Percentiles rank a stretch among this genome's conserved stretches.
Evolutionary conservation across 2,888 invertebrate species (phyloP).

Genomic region (Rhabditophanes sp.): DNA sequence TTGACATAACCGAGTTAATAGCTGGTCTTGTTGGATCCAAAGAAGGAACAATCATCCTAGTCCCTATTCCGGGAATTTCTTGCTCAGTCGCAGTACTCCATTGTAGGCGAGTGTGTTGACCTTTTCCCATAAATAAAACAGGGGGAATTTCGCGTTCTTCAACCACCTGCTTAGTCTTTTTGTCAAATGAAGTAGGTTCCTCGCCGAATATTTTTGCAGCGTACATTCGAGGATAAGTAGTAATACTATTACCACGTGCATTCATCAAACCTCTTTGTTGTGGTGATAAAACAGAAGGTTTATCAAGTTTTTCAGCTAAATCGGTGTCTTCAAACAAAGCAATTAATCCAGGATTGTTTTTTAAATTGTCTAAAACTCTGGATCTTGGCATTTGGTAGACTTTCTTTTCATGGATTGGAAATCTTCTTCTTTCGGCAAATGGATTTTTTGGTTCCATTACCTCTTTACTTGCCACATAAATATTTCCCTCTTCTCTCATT

Average conservation of each 20-base stretch:
- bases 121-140: constrained; percentile 25
- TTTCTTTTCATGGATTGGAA: not conserved
- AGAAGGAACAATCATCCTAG: constrained; percentile 25
- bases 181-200: constrained; percentile 13
- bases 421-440: no score
- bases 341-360: constrained; percentile 29
- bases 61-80: constrained; percentile 24
- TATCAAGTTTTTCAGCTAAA: constrained; percentile 16
- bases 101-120: constrained; percentile 25
- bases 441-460: no score
- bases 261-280: constrained; percentile 8
- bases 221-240: constrained; percentile 18
- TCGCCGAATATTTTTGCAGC: constrained; percentile 11
- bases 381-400: constrained; percentile 4
- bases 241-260: constrained; percentile 10
- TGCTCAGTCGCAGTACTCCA: constrained; percentile 36
- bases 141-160: constrained; percentile 31
- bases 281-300: constrained; percentile 13
- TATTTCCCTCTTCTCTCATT: no score
- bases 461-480: no score
- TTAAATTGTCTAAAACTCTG: constrained; percentile 15
- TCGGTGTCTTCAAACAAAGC: constrained; percentile 25
- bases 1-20: constrained; percentile 27
- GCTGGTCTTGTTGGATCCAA: constrained; percentile 32
- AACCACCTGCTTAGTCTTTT: constrained; percentile 20